Evolutionary conservation across 2,113 vertebrate species (phyloP).

Genomic region (Sarotherodon lohbergeri): DNA sequence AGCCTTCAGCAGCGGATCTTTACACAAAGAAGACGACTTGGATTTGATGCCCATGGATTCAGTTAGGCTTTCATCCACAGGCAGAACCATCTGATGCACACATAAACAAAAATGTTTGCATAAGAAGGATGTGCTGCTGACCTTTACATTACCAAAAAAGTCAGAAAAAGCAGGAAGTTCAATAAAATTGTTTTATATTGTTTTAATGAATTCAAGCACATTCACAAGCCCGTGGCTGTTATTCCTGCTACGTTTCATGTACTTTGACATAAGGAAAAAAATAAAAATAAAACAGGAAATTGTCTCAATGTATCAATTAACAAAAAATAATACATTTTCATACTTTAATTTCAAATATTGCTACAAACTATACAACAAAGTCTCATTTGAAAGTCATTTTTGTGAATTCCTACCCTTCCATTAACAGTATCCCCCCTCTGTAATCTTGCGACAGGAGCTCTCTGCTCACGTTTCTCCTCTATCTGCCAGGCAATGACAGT

Average conservation of each 20-base stretch:
- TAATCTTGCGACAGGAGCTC: conserved; percentile 80
- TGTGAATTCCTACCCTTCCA: conserved; percentile 76
- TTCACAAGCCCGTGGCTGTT: neutral
- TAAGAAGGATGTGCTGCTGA: neutral
- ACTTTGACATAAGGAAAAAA: neutral
- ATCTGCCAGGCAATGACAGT: conserved; percentile 97
- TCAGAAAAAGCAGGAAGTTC: neutral
- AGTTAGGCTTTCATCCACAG: conserved; percentile 95
- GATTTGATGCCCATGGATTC: conserved; percentile 87
- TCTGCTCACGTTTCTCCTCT: conserved; percentile 90
- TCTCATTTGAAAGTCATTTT: neutral
- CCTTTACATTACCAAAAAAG: neutral
- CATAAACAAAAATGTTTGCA: neutral
- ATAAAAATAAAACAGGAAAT: neutral
- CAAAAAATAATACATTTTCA: neutral
- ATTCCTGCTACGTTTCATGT: neutral
- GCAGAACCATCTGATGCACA: conserved; percentile 83
- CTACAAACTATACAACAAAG: neutral
- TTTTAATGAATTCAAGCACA: neutral
- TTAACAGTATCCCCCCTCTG: conserved; percentile 84
- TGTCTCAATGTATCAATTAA: neutral
- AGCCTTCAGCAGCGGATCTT: conserved; percentile 89
- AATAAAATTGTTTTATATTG: neutral
- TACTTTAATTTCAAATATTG: neutral
- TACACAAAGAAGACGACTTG: conserved; percentile 90